Percentiles rank a stretch among this genome's conserved stretches.
Conservation (phyloP, 23 tunicate species). For the Halocynthia aurantium region DNA sequence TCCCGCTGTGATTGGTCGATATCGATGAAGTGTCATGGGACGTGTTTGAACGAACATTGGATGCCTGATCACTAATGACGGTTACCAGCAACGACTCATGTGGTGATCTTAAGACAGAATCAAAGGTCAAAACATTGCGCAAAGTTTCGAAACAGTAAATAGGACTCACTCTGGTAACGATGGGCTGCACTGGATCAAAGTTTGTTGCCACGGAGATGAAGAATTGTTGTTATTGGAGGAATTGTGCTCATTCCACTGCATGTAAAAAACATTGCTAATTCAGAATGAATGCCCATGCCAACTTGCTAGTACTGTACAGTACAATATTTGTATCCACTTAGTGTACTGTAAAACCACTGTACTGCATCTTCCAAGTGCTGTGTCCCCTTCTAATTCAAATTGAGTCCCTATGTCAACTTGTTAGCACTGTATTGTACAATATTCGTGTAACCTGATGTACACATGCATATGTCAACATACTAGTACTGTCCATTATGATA, state of each 20-base stretch:
- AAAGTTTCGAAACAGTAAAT: background rate
- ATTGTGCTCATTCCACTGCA: conserved; percentile 9
- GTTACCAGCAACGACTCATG: background rate
- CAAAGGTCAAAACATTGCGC: background rate
- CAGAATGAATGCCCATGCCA: no score
- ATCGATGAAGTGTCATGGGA: background rate
- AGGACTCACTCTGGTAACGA: conserved; percentile 14
- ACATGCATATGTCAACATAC: no score
- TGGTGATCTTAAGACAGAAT: background rate
- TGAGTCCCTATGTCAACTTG: no score
- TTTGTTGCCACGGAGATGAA: conserved; percentile 2
- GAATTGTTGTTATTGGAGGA: conserved; percentile 13
- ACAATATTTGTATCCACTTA: no score
- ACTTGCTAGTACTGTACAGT: no score
- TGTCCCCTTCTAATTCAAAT: no score
- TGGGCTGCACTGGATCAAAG: background rate
- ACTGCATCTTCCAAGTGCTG: no score
- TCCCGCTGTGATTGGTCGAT: conserved; percentile 19
- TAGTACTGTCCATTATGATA: no score
- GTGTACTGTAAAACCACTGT: no score
- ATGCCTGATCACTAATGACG: background rate
- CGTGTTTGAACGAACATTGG: background rate
- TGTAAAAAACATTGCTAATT: background rate
- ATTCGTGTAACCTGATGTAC: no score
- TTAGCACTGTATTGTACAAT: no score